Evolutionary conservation across 2,888 invertebrate genomes (phyloP).

Genomic region (Pantelozetes paolii): DNA sequence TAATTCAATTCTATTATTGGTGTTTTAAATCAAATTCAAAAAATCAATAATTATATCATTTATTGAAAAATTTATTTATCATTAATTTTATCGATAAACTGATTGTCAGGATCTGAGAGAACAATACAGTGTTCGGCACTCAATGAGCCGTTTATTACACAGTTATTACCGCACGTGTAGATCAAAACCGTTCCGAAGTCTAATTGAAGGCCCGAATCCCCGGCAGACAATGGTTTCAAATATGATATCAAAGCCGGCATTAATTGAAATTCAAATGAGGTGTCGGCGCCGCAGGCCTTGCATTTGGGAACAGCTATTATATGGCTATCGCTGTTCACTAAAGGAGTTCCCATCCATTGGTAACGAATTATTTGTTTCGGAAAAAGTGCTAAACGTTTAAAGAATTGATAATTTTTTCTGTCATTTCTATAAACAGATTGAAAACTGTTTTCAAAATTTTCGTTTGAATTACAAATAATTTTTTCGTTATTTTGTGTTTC

Average conservation of each 20-base stretch:
- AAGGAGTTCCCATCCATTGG: slow-evolving; percentile 37
- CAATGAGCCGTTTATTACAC: not conserved
- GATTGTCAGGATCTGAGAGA: slow-evolving; percentile 6
- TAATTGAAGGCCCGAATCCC: slow-evolving; percentile 54
- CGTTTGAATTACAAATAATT: not conserved
- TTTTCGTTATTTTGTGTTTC: not conserved
- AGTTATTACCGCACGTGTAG: slow-evolving; percentile 63
- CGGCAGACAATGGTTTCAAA: not conserved
- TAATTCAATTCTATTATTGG: no score
- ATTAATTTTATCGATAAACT: not conserved
- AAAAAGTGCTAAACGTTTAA: slow-evolving; percentile 35
- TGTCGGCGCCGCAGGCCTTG: slow-evolving; percentile 65
- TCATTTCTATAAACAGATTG: slow-evolving; percentile 34
- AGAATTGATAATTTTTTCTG: slow-evolving; percentile 35
- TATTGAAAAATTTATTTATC: no score
- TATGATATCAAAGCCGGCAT: slow-evolving; percentile 71
- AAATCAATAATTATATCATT: no score
- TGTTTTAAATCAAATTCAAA: no score
- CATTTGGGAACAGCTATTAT: slow-evolving; percentile 55
- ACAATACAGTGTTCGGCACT: not conserved
- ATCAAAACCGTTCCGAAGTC: slow-evolving; percentile 83
- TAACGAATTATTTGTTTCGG: slow-evolving; percentile 42
- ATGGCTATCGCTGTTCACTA: slow-evolving; percentile 23
- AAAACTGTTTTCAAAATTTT: slow-evolving; percentile 34
- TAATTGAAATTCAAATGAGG: slow-evolving; percentile 76